Base-by-base conservation (phyloP, 2,113 vertebrate species). In the Haemorhous mexicanus region DNA sequence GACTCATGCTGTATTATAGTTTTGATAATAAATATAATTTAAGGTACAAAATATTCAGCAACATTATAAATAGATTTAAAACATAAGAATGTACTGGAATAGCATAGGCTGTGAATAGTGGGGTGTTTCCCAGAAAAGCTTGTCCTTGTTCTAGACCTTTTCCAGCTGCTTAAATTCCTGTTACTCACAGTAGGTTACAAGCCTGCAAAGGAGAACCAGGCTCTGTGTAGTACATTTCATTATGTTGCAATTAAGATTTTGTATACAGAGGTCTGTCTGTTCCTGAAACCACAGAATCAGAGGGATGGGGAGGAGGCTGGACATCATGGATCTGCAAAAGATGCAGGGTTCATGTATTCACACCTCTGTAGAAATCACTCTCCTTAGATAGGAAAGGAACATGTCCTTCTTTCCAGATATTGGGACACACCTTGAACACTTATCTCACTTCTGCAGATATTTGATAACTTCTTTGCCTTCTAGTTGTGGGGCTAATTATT, bases 21-120 rank as follows among this genome's bases (percentile, higher is more conserved):
- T 97, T 96, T 93, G 77, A 96, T 97, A 96, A 96, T 96, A 96
- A 95, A 94, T 95, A 87, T 92, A 81, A 91, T 89, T 97, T 95
- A 93, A 87, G 8, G 70, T 89, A 61, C 78, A 87, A 83, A 96
- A 94, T 94, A 98, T 93, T 94, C 93, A 97, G 53, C 80, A 82
- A 74, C 14, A 56, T 85, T 92, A 76, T 75, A 96, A 96, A 95
- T 94, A 95, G 37, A 84, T 97, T 93, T 97, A 85, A 97, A 95
- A 84, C 33, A 73, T 30, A 92, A 75, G 63, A 90, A 73, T 80
- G 87, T 95, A 82, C 46, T 97, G 80, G 69, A 85, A 87, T 74
- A 53, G 17, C 2, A 2, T 52, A 62, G 10, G 14, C 58, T 90
- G 26, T 70, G 28, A 76, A 84, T 32, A 70, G 24, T 43, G 49